Evolutionary conservation across 2,888 invertebrate species (phyloP), one percentile per base, ranked within the genome.

Genomic region (Idaea straminata): DNA sequence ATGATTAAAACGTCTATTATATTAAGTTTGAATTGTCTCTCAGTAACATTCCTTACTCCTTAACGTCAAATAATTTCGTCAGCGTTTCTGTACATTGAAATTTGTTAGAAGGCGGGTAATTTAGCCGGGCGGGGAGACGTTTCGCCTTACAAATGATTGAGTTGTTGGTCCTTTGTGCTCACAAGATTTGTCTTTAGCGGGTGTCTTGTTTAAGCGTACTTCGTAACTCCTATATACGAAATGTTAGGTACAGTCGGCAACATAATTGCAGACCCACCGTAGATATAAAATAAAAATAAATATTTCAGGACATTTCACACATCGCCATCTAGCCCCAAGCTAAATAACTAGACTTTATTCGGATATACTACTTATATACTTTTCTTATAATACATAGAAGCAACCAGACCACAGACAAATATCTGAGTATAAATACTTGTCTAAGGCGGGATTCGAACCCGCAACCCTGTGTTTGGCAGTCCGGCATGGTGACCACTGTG

Each of bases 111-210:
- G 16, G 16, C 58, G 16, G n/a, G 15, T 58, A 58, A 58, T 58
- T 58, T 58, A 15, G 16, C 58, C 15, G n/a, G 16, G 13, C 34
- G 57, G 35, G 61, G 38, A 10, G 59, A 15, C 16, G 47, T 35
- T 64, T 34, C 58, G 62, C 59, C 62, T 66, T 62, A 16, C 59
- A 64, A 62, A 64, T 67, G 62, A 64, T 67, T 61, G 62, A 62
- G 64, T 62, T 61, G 16, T 64, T 35, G 16, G 62, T n/a, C 59
- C 63, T 61, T 66, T 66, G 61, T 66, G 15, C 59, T 59, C 35
- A 7, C 35, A 15, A 16, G 36, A 61, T 64, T 61, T 62, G 64
- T 38, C 38, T 64, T 64, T 64, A 64, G 63, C 59, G 59, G 62
- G 57, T 59, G 62, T 36, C 59, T 47, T 47, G 47, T 47, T 47